Conservation (phyloP, 2,113 vertebrate genomes). For the Sylvietta virens region DNA sequence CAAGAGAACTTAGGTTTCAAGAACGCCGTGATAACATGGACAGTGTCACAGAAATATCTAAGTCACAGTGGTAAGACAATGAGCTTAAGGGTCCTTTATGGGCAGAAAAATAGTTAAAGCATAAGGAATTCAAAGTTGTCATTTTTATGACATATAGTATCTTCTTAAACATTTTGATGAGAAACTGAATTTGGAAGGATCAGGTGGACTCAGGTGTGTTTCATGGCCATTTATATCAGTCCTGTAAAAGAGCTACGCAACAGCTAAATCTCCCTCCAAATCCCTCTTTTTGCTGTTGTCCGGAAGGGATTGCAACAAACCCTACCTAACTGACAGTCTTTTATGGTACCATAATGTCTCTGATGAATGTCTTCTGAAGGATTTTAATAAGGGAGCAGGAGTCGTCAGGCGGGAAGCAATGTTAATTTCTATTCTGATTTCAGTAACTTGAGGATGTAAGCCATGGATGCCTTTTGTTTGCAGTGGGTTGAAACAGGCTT, state of each 20-base stretch:
- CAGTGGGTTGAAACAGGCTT: neutral
- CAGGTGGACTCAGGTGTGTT: neutral
- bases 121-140: neutral
- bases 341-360: neutral
- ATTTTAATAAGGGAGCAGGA: neutral
- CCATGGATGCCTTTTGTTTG: neutral
- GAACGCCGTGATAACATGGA: accelerated
- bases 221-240: neutral
- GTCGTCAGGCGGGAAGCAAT: neutral
- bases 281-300: neutral
- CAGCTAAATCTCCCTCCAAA: neutral
- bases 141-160: neutral
- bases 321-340: neutral
- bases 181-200: neutral
- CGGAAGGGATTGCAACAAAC: neutral
- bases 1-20: neutral
- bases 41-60: neutral
- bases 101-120: neutral
- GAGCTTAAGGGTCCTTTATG: neutral
- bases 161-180: neutral
- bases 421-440: neutral
- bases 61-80: neutral
- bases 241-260: neutral
- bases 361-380: neutral
- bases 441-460: neutral